Evolutionary conservation across 1,140 invertebrate genomes (phyloP).

Genomic region (Anthonomus grandis): DNA sequence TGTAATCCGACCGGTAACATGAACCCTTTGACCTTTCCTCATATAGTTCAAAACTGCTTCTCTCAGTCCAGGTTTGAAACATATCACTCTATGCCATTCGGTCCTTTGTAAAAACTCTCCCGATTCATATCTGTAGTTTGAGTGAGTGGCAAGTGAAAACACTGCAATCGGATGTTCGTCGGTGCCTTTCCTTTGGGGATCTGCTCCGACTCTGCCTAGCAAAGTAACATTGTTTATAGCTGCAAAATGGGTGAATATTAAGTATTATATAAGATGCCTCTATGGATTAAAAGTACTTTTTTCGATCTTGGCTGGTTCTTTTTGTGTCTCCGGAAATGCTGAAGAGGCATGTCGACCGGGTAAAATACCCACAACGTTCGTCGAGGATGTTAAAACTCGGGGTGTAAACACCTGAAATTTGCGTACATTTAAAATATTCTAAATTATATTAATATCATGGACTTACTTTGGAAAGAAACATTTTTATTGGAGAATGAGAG

Average conservation of each 20-base stretch:
- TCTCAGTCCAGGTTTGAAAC: constrained; percentile 80
- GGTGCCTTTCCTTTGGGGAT: constrained; percentile 80
- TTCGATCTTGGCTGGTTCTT: constrained; percentile 15
- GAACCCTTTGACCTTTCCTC: constrained; percentile 82
- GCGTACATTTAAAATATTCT: too few species aligned
- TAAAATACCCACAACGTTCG: too few species aligned
- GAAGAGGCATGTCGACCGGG: not conserved
- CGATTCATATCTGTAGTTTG: constrained; percentile 73
- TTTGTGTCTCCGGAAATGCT: not conserved
- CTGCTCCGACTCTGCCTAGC: constrained; percentile 79
- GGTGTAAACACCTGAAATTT: too few species aligned
- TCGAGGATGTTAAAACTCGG: too few species aligned
- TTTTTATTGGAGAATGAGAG: too few species aligned
- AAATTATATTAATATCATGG: too few species aligned
- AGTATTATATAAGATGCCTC: not conserved
- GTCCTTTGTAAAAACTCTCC: constrained; percentile 80
- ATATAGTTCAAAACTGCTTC: constrained; percentile 75
- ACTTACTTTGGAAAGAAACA: too few species aligned
- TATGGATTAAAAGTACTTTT: constrained; percentile 8
- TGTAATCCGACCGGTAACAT: constrained; percentile 76
- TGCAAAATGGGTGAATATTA: constrained; percentile 50
- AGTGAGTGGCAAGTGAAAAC: constrained; percentile 88
- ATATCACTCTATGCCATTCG: constrained; percentile 86
- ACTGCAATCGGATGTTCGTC: constrained; percentile 81
- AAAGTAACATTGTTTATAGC: constrained; percentile 85